Conservation (phyloP, 2,888 invertebrate genomes). For the Rhynchonema sp. region DNA sequence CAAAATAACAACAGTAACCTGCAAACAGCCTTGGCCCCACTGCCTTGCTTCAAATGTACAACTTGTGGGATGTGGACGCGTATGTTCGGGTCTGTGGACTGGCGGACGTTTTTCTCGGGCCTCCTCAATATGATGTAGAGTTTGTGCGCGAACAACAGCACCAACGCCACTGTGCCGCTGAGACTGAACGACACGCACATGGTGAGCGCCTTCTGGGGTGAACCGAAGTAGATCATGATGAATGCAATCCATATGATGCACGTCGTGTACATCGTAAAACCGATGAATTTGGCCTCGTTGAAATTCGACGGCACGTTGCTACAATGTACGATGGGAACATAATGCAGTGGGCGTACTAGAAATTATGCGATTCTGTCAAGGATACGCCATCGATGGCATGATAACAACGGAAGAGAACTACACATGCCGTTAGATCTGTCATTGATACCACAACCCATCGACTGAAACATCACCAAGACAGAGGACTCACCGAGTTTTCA, state of each 20-base stretch:
- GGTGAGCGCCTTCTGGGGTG: conserved; percentile 33
- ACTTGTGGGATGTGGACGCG: conserved; percentile 42
- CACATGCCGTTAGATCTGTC: too few relatives aligned
- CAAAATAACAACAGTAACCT: too few relatives aligned
- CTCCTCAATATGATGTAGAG: conserved; percentile 52
- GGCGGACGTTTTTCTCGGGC: conserved; percentile 56
- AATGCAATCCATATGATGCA: conserved; percentile 95
- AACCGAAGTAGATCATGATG: conserved; percentile 87
- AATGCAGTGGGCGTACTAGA: too few relatives aligned
- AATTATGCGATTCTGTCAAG: too few relatives aligned
- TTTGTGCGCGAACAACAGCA: conserved; percentile 54
- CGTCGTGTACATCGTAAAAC: conserved; percentile 98
- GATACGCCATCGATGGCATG: too few relatives aligned
- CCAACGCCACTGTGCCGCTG: conserved; percentile 29
- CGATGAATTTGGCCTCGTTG: conserved; percentile 48
- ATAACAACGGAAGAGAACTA: too few relatives aligned
- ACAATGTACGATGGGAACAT: too few relatives aligned
- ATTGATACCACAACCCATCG: too few relatives aligned
- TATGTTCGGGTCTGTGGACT: conserved; percentile 51
- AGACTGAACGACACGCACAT: conserved; percentile 45
- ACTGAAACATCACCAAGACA: too few relatives aligned
- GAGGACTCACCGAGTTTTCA: too few relatives aligned
- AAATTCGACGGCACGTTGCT: conserved; percentile 95
- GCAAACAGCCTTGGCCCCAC: too few relatives aligned
- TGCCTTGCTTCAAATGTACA: too few relatives aligned